Evolutionary conservation across 2,113 vertebrate species (phyloP).

Genomic region (Cyanoderma ruficeps): DNA sequence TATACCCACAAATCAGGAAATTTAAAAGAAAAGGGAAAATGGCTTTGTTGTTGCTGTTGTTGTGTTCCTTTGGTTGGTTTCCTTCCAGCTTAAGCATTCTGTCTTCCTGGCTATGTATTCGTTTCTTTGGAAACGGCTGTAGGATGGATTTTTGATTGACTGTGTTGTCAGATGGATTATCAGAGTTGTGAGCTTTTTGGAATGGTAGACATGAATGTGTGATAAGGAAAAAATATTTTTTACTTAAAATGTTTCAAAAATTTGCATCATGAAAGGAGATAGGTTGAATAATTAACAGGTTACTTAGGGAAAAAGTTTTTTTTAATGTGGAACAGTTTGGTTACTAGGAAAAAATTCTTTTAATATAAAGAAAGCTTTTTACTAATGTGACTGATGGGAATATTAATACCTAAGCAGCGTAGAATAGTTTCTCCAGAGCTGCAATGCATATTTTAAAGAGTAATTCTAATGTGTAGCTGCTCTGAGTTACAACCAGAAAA

Average conservation of each 20-base stretch:
- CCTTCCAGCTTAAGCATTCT: conserved; percentile 52
- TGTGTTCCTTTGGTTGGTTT: conserved; percentile 57
- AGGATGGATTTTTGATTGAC: conserved; percentile 65
- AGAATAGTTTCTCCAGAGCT: not conserved
- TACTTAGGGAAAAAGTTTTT: not conserved
- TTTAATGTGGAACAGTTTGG: not conserved
- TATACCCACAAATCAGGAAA: not conserved
- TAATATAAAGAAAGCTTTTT: not conserved
- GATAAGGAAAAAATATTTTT: conserved; percentile 10
- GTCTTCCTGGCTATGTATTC: conserved; percentile 36
- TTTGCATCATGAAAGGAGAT: conserved; percentile 5
- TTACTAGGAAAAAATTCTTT: not conserved
- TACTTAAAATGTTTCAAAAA: conserved; percentile 9
- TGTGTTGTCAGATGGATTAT: conserved; percentile 52
- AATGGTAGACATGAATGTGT: conserved; percentile 40
- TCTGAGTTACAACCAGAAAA: conserved; percentile 42
- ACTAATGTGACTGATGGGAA: not conserved
- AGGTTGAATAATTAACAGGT: conserved; percentile 26
- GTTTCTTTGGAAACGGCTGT: conserved; percentile 58
- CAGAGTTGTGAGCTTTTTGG: conserved; percentile 44
- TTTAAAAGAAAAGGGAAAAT: not conserved
- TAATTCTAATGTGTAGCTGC: conserved; percentile 21
- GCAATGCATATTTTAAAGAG: not conserved
- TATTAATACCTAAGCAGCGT: not conserved
- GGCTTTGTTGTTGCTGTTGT: conserved; percentile 37